Evolutionary conservation across 2,888 invertebrate genomes (phyloP), one percentile per base, ranked within the genome.

Genomic region (Callyntrura guangdongensis): DNA sequence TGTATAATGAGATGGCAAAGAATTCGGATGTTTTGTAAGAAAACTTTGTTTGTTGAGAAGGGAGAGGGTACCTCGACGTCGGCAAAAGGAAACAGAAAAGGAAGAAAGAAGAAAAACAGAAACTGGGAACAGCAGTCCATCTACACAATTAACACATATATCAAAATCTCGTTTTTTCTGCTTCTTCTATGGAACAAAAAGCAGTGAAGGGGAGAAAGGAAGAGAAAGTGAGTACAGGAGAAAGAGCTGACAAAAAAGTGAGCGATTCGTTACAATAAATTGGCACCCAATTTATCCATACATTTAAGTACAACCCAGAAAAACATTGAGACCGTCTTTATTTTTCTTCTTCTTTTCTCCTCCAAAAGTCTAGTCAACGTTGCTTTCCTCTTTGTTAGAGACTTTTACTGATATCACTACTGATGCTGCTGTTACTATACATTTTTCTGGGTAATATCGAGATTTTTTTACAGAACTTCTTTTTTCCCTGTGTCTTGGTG

Each of bases 251-350:
- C 61, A 74, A 74, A 74, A 74, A 74, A 74, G 49, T 53, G 79
- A 79, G 8, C 56, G 27, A 79, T 79, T 79, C 56, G 27, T 27
- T 56, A 59, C 56, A 56, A 79, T 79, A 79, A 79, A 79, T 79
- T 79, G 59, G 79, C 53, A 79, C 56, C 22, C 79, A 56, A 79
- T 74, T 22, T 47, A 74, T 74, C 47, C 20, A 74, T 74, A 22
- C 45, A 72, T 49, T 36, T 36, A 36, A 36, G 36, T 2, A 36
- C 6, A 36, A n/a, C n/a, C 49, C 25, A 4, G 20, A 20, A 72
- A 74, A 47, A 36, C 17, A 74, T n/a, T 47, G 12, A 3, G 64
- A 11, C n/a, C 20, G 64, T 17, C 17, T 53, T 2, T n/a, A n/a
- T 64, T 64, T 64, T 22, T 64, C 25, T 5, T 61, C 61, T 25